Evolutionary conservation across 2,888 invertebrate species (phyloP).

Genomic region (Alsophila aescularia): DNA sequence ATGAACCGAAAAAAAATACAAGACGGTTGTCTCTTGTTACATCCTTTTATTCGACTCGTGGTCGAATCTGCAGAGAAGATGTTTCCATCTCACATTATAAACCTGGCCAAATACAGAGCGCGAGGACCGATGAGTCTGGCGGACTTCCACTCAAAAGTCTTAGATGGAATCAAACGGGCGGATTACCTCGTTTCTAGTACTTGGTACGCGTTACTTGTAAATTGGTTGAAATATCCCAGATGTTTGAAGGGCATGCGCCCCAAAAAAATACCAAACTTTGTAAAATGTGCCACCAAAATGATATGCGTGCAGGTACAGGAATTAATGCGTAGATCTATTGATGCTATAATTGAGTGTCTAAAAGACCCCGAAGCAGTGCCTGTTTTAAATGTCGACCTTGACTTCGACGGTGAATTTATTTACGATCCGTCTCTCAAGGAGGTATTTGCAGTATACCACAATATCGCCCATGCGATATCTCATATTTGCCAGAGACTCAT

Average conservation of each 20-base stretch:
- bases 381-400: slow-evolving; percentile 84
- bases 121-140: slow-evolving; percentile 68
- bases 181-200: slow-evolving; percentile 75
- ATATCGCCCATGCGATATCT: slow-evolving; percentile 83
- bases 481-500: slow-evolving; percentile 84
- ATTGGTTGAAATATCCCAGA: slow-evolving; percentile 79
- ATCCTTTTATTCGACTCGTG: slow-evolving; percentile 86
- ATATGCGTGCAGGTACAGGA: slow-evolving; percentile 86
- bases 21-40: slow-evolving; percentile 84
- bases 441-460: slow-evolving; percentile 83
- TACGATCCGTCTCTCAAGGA: slow-evolving; percentile 85
- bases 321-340: slow-evolving; percentile 87
- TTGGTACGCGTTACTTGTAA: slow-evolving; percentile 72
- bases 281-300: slow-evolving; percentile 74
- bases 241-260: slow-evolving; percentile 70
- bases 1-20: slow-evolving; percentile 82
- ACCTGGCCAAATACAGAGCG: slow-evolving; percentile 75
- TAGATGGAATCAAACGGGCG: slow-evolving; percentile 71
- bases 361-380: slow-evolving; percentile 83
- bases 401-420: slow-evolving; percentile 81
- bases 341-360: slow-evolving; percentile 84
- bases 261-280: slow-evolving; percentile 67
- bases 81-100: slow-evolving; percentile 83
- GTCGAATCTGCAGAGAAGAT: slow-evolving; percentile 77
- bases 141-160: slow-evolving; percentile 60